A percentile compares a stretch with the other conserved stretches of the same genome.
phyloP scores from a whole-genome alignment of 2,888 invertebrate species.

The Luffia ferchaultella region DNA sequence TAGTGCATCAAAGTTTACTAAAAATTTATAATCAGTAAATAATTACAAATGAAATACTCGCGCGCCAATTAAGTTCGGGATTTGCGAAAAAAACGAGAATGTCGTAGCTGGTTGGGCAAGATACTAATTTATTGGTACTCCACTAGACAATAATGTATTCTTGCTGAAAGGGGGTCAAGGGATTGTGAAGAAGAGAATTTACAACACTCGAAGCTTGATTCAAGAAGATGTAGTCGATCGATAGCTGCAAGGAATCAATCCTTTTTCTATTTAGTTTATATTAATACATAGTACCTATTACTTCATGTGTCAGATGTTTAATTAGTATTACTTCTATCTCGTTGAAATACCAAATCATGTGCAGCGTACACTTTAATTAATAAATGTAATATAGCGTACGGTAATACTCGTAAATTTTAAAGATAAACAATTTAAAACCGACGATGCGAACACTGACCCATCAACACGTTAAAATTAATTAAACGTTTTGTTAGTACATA shows the following conservation, averaged over 20 bases:
- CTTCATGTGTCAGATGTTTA: slow-evolving; percentile 1
- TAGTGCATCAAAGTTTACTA: slow-evolving; percentile 7
- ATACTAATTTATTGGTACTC: no score
- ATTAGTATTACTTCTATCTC: no score
- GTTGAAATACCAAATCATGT: no score
- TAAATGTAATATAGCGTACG: no score
- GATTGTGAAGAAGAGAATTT: slow-evolving; percentile 8
- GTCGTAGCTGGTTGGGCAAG: slow-evolving; percentile 10
- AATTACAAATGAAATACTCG: not conserved
- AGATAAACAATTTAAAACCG: no score
- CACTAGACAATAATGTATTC: slow-evolving; percentile 10
- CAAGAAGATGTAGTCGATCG: slow-evolving; percentile 8
- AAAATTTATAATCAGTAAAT: slow-evolving; percentile 7
- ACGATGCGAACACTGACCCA: not conserved
- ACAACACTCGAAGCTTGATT: slow-evolving; percentile 10
- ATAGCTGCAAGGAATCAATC: slow-evolving; percentile 9
- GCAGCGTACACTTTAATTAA: no score
- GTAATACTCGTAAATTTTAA: no score
- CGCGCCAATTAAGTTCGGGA: no score
- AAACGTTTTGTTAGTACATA: slow-evolving; percentile 2
- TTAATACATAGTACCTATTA: no score
- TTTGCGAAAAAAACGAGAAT: slow-evolving; percentile 11
- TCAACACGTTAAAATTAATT: not conserved
- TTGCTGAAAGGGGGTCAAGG: slow-evolving; percentile 10
- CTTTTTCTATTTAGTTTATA: slow-evolving; percentile 7